Conservation (phyloP, 2,113 vertebrate species). For the Hassar affinis region DNA sequence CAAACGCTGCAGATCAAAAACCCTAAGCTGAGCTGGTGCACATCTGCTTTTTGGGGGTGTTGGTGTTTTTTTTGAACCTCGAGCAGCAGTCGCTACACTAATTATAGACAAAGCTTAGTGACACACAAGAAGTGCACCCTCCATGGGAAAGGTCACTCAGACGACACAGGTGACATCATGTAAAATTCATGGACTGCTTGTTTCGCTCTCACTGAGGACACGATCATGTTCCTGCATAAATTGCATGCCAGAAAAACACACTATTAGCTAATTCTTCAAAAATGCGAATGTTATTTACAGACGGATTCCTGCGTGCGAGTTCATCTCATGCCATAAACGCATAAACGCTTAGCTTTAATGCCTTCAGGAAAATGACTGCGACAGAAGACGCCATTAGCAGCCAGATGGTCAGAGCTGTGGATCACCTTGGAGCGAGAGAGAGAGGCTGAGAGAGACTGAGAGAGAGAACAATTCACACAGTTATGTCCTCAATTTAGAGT, state of each 20-base stretch:
- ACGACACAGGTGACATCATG: slow-evolving; percentile 18
- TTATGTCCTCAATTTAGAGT: slow-evolving; percentile 18
- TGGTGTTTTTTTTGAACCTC: background rate
- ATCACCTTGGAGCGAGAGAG: slow-evolving; percentile 9
- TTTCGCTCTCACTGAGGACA: slow-evolving; percentile 12
- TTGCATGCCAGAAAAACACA: background rate
- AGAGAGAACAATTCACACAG: background rate
- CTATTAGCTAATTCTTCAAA: slow-evolving; percentile 27
- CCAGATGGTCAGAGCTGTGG: slow-evolving; percentile 1
- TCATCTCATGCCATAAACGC: background rate
- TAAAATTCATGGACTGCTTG: slow-evolving; percentile 33
- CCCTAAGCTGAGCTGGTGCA: background rate
- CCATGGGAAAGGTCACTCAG: slow-evolving; percentile 22
- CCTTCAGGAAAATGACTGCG: background rate
- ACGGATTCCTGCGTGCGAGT: background rate
- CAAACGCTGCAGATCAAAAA: background rate
- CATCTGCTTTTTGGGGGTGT: background rate
- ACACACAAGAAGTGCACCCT: background rate
- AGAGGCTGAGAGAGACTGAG: background rate
- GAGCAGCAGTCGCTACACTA: background rate
- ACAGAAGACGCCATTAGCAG: slow-evolving; percentile 18
- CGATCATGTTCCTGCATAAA: slow-evolving; percentile 9
- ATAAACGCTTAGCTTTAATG: slow-evolving; percentile 4
- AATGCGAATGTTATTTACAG: slow-evolving; percentile 13
- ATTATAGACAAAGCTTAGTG: background rate